Conservation (phyloP, 1,140 invertebrate species). For the Gonatopus flavifemur region DNA sequence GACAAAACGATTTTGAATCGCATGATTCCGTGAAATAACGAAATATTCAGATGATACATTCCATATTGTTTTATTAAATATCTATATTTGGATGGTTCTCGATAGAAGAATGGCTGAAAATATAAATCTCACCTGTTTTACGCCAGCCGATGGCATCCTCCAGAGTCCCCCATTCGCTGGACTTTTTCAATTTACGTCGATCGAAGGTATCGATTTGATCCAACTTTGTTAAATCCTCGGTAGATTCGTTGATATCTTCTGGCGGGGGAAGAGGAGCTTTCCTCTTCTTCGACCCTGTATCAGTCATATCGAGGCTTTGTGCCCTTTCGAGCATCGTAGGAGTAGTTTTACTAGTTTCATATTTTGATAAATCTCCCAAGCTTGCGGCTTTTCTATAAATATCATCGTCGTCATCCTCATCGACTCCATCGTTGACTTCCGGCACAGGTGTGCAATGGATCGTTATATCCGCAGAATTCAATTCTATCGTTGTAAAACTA, state of each 20-base stretch:
- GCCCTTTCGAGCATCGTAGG: conserved; percentile 73
- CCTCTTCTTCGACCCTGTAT: conserved; percentile 69
- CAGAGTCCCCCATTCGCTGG: conserved; percentile 74
- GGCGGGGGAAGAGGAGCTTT: conserved; percentile 63
- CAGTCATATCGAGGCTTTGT: conserved; percentile 78
- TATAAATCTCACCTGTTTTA: conserved; percentile 34
- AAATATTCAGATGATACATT: no score
- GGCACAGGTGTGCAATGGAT: conserved; percentile 70
- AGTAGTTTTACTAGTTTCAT: conserved; percentile 63
- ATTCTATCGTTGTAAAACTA: conserved; percentile 65
- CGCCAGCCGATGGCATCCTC: conserved; percentile 72
- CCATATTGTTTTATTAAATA: no score
- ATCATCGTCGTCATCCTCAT: conserved; percentile 62
- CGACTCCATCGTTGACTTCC: conserved; percentile 59
- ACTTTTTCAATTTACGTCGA: conserved; percentile 69
- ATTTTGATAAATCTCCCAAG: conserved; percentile 76
- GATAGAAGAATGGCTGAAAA: no score
- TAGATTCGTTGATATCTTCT: conserved; percentile 62
- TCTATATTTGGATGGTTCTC: no score
- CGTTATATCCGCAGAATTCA: conserved; percentile 73
- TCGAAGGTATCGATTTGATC: conserved; percentile 69
- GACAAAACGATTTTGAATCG: no score
- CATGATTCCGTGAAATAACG: no score
- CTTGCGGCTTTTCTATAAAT: conserved; percentile 77
- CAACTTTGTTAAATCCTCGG: conserved; percentile 63